These are phyloP conservation scores for Clarias laeviceps DNA, from an alignment of 2,797 vertebrate species.

Conservation along the genomic window DNA sequence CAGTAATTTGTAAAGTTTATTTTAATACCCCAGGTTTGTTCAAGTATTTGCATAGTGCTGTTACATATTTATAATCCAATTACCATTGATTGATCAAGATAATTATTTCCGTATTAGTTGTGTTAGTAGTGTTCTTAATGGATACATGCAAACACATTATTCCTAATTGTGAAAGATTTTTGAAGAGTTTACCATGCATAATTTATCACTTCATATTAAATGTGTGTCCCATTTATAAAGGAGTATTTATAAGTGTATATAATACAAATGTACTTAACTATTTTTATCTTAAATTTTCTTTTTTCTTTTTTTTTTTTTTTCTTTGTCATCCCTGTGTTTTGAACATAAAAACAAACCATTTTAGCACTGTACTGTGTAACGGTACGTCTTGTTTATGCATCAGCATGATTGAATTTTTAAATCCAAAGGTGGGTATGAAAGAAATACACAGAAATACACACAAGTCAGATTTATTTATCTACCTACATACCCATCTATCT, in stretches of 20 bases:
- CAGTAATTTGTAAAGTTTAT: not conserved
- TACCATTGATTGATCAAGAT: not conserved
- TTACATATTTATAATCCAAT: constrained; percentile 22
- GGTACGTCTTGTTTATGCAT: not conserved
- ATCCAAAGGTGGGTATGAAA: not conserved
- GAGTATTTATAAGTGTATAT: not conserved
- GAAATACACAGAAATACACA: not conserved
- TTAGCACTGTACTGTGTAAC: not conserved
- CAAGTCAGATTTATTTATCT: too few species aligned
- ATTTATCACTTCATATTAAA: not conserved
- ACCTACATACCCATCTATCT: too few species aligned
- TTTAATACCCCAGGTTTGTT: not conserved
- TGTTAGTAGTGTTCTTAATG: not conserved
- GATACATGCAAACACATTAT: constrained; percentile 20
- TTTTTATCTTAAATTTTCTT: not conserved
- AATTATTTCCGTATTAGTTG: not conserved
- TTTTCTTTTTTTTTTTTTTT: too few species aligned
- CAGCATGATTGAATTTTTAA: not conserved
- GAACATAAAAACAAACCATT: not conserved
- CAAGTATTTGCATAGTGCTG: not conserved
- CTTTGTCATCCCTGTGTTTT: not conserved
- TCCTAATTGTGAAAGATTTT: constrained; percentile 11
- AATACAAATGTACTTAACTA: not conserved
- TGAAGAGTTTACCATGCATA: not conserved
- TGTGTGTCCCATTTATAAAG: not conserved